phyloP scores from a whole-genome alignment of 2,888 invertebrate genomes.

The Trypoxylon attenuatum region DNA sequence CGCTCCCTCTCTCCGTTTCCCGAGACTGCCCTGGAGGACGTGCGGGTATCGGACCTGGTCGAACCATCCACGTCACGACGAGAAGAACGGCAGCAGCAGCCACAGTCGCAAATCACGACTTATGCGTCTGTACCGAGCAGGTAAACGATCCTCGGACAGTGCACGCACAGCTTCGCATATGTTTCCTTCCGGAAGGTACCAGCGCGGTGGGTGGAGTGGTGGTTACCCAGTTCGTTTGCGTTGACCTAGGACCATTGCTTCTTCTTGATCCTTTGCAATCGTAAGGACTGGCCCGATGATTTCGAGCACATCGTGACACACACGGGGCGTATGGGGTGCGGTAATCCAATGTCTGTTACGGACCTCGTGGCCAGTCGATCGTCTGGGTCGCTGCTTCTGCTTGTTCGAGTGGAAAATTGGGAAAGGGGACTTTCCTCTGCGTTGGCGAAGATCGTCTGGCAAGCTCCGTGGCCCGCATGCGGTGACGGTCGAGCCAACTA shows the following conservation, averaged over 20 bases:
- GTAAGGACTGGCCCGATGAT: neutral
- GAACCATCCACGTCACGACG: conserved; percentile 22
- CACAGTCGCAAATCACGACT: conserved; percentile 70
- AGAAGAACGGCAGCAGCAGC: conserved; percentile 31
- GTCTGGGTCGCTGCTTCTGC: neutral
- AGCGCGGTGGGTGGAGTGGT: no score
- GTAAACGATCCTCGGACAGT: conserved; percentile 55
- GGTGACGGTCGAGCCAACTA: no score
- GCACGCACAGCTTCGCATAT: neutral
- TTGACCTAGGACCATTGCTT: neutral
- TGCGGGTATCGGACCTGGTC: conserved; percentile 11
- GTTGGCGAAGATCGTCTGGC: neutral
- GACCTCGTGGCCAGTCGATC: neutral
- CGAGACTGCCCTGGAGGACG: conserved; percentile 30
- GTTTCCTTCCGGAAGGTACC: no score
- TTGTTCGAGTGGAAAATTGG: neutral
- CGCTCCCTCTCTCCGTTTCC: conserved; percentile 9
- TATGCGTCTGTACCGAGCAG: conserved; percentile 75
- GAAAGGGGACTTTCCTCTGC: neutral
- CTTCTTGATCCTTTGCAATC: neutral
- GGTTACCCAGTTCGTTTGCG: no score
- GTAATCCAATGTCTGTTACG: neutral
- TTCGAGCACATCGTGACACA: neutral
- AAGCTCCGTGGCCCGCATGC: no score
- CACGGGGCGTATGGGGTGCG: neutral